These are phyloP conservation scores for Leucosticte australis DNA, from an alignment of 2,113 vertebrate genomes.

Conservation along the genomic window DNA sequence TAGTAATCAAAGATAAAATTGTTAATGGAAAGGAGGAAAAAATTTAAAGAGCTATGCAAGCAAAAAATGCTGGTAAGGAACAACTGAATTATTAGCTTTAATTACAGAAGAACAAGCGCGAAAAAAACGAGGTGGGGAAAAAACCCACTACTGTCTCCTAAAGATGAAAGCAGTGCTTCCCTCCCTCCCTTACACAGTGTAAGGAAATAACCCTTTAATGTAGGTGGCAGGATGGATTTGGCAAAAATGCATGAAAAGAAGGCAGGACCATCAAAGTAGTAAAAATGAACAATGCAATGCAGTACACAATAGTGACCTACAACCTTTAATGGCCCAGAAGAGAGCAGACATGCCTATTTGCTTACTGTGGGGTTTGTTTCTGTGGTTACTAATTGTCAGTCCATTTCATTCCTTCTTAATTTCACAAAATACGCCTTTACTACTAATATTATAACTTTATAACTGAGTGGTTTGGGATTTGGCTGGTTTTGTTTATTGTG, in stretches of 20 bases:
- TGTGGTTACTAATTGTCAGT: neutral
- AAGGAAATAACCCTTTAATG: neutral
- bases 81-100: neutral
- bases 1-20: neutral
- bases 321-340: neutral
- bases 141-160: neutral
- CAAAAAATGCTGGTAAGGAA: neutral
- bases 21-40: neutral
- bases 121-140: fast-evolving
- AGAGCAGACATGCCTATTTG: neutral
- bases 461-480: neutral
- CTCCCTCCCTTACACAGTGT: neutral
- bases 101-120: neutral
- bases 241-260: neutral
- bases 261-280: neutral
- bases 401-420: neutral
- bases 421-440: neutral
- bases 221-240: neutral
- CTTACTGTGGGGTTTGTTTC: neutral
- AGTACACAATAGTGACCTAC: neutral
- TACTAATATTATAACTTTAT: neutral
- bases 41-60: neutral
- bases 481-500: neutral
- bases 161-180: fast-evolving
- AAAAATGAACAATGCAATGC: neutral